These are phyloP conservation scores for Scrobipalpa costella DNA, from an alignment of 2,888 invertebrate genomes.

Conservation along the genomic window DNA sequence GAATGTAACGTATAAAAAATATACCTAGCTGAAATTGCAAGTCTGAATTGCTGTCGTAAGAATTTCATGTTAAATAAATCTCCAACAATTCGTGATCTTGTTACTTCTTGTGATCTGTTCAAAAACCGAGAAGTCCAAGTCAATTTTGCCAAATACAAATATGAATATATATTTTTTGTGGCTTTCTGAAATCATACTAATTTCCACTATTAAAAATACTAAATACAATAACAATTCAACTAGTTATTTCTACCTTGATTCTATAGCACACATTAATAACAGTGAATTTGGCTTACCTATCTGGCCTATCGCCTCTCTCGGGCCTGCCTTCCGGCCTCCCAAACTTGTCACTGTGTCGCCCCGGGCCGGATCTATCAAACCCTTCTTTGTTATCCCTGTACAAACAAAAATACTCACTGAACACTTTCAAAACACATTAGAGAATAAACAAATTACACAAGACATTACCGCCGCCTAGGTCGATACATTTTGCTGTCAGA, in stretches of 20 bases:
- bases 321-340: conserved; percentile 51
- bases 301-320: conserved; percentile 55
- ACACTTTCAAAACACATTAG: conserved; percentile 30
- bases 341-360: conserved; percentile 69
- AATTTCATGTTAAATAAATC: conserved; percentile 19
- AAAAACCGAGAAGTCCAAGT: not conserved
- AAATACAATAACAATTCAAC: too few relatives aligned
- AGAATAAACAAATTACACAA: conserved; percentile 29
- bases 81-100: conserved; percentile 21
- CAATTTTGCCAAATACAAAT: not conserved
- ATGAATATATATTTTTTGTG: too few relatives aligned
- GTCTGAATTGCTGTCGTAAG: conserved; percentile 7
- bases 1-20: too few relatives aligned
- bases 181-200: not conserved
- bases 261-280: too few relatives aligned
- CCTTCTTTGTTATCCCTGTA: conserved; percentile 65
- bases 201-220: too few relatives aligned
- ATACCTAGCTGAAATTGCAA: conserved; percentile 13
- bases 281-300: not conserved
- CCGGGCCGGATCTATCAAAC: conserved; percentile 68
- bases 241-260: too few relatives aligned
- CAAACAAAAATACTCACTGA: too few relatives aligned
- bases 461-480: conserved; percentile 31
- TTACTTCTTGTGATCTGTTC: conserved; percentile 6
- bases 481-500: conserved; percentile 59